phyloP scores from a whole-genome alignment of 1,140 invertebrate species.

The Physella acuta region DNA sequence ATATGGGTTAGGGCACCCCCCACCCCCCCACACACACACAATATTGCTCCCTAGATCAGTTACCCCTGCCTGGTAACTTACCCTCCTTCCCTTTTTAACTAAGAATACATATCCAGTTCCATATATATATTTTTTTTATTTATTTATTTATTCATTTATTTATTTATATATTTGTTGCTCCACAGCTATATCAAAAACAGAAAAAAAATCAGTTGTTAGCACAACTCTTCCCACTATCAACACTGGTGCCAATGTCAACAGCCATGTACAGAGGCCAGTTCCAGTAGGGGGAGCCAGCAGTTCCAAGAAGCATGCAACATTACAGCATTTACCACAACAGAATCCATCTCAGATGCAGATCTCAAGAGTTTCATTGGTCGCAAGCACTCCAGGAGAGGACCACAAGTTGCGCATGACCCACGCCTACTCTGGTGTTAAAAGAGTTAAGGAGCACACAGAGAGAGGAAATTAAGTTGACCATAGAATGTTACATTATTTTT shows the following conservation, averaged over 20 bases:
- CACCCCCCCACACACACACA: too few relatives aligned
- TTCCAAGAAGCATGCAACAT: background rate
- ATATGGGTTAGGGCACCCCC: too few relatives aligned
- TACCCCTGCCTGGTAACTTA: too few relatives aligned
- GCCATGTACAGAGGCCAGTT: background rate
- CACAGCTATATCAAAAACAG: background rate
- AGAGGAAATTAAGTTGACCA: too few relatives aligned
- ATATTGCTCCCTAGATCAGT: too few relatives aligned
- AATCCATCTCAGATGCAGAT: background rate
- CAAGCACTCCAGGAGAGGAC: background rate
- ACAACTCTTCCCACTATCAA: conserved; percentile 15
- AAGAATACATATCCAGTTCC: background rate
- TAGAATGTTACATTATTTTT: too few relatives aligned
- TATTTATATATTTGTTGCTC: background rate
- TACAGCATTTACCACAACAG: background rate
- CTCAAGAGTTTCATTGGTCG: background rate
- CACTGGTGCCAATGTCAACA: conserved; percentile 9
- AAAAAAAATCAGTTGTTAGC: background rate
- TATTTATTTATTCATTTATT: too few relatives aligned
- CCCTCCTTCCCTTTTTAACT: too few relatives aligned
- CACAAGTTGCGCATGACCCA: background rate
- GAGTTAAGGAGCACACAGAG: too few relatives aligned
- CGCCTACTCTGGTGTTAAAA: too few relatives aligned
- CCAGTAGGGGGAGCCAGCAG: background rate
- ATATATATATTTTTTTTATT: too few relatives aligned